A percentile compares a stretch with the other conserved stretches of the same genome.
Evolutionary conservation across 2,888 invertebrate genomes (phyloP).

Genomic region (Ypsolopha sequella): DNA sequence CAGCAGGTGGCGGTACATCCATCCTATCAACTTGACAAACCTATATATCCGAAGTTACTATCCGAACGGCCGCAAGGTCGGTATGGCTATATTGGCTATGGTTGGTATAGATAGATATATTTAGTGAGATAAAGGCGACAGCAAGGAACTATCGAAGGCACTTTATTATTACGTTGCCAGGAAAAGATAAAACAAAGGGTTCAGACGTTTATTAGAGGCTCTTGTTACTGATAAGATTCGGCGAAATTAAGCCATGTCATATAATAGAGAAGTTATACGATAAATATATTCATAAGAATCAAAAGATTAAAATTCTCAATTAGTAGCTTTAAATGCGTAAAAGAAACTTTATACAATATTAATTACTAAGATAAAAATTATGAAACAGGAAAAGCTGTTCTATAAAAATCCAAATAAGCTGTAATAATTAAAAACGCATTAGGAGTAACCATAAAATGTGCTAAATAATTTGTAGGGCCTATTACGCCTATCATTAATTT

Average conservation of each 20-base stretch:
- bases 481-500: background rate
- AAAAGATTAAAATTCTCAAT: too few relatives aligned
- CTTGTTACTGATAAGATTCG: constrained; percentile 1
- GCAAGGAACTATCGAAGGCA: background rate
- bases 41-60: too few relatives aligned
- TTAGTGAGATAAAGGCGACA: constrained; percentile 1
- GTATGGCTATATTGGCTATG: background rate
- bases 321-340: too few relatives aligned
- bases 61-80: background rate
- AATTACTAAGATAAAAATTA: too few relatives aligned
- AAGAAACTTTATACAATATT: too few relatives aligned
- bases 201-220: background rate
- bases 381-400: background rate
- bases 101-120: background rate
- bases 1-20: too few relatives aligned
- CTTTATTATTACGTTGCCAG: constrained; percentile 1
- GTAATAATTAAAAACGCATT: background rate
- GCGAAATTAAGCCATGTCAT: background rate
- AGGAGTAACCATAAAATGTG: background rate
- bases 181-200: constrained; percentile 3
- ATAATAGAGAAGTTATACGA: too few relatives aligned
- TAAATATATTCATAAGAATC: too few relatives aligned
- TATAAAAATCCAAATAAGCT: background rate
- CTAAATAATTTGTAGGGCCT: background rate
- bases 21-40: too few relatives aligned